Evolutionary conservation across 53 echinoderm and acorn worm species (phyloP).

Genomic region (Temnopleurus reevesii): DNA sequence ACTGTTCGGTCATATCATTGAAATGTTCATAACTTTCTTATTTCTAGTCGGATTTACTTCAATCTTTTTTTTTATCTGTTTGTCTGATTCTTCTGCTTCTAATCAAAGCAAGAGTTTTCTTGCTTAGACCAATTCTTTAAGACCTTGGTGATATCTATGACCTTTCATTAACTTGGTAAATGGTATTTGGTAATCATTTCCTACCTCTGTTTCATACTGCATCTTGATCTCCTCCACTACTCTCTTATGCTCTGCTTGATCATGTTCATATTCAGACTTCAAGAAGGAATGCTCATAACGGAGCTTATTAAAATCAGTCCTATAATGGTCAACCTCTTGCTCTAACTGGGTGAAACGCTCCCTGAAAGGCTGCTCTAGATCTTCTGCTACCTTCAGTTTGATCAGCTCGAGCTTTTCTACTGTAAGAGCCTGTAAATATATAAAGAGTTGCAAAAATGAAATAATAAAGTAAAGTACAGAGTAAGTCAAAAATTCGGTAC

Average conservation of each 20-base stretch:
- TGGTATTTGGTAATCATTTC: neutral
- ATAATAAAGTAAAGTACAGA: no score
- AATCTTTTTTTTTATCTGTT: no score
- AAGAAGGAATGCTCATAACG: constrained; percentile 96
- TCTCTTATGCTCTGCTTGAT: constrained; percentile 83
- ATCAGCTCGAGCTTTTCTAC: constrained; percentile 90
- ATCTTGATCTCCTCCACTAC: constrained; percentile 84
- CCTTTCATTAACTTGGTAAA: no score
- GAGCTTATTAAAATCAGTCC: constrained; percentile 93
- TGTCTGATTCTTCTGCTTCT: no score
- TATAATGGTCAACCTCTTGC: constrained; percentile 86
- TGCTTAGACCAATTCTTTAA: no score
- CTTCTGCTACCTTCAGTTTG: constrained; percentile 85
- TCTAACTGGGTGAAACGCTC: constrained; percentile 83
- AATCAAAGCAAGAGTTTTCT: no score
- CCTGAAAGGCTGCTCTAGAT: constrained; percentile 86
- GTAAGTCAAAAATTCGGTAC: no score
- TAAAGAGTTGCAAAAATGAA: neutral
- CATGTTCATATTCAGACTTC: constrained; percentile 96
- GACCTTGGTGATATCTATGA: no score
- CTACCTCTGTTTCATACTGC: constrained; percentile 97
- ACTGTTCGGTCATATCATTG: no score
- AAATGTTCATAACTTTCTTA: no score
- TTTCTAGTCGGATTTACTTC: no score
- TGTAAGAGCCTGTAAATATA: constrained; percentile 69